Base-by-base conservation (phyloP, 2,113 vertebrate species). In the Xiphophorus couchianus region DNA sequence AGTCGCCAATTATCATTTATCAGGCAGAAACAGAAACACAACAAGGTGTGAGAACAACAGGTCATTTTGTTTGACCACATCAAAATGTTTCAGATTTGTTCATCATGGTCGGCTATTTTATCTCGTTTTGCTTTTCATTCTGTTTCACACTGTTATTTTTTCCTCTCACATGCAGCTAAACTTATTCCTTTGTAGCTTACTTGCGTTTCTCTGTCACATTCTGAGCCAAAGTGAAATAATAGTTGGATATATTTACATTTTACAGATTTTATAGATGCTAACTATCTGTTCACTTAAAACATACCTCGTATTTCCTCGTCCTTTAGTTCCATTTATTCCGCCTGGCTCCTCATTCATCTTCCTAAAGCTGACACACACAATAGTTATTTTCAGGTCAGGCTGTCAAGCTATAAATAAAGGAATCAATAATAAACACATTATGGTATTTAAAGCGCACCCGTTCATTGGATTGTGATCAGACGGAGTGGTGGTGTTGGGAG, bases 261-360 rank as follows among this genome's bases (percentile, higher is more conserved):
- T 19, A 15, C 17, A 48, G 17, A 4, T 17, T 19, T 19, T 48
- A 48, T 19, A 48, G 44, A 48, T 19, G 17, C 4, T 19, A 48
- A 17, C 4, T 48, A 19, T 48, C 12, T 17, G 42, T 44, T 44
- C 15, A 15, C 15, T 44, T 48, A 19, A 17, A 48, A 48, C 69
- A 73, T 69, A 88, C 86, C 11, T 5, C 3, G 5, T 14, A 44
- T 5, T 1, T 28, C 44, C 14, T 31, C 15, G 11, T 54, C 28
- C 63, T 61, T 25, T 70, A 37, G 28, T 30, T 5, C 44, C 8
- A 7, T 75, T 63, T 5, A n/a, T 31, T 48, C 85, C 86, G 63
- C 80, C 86, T 74, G 82, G 86, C 69, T 88, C 85, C 27, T 78
- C 70, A 4, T 58, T 62, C 54, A 62, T 0, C 31, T 83, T 73